These are phyloP conservation scores for Drosophila neotestacea DNA, from an alignment of 2,888 invertebrate species.

Conservation along the genomic window DNA sequence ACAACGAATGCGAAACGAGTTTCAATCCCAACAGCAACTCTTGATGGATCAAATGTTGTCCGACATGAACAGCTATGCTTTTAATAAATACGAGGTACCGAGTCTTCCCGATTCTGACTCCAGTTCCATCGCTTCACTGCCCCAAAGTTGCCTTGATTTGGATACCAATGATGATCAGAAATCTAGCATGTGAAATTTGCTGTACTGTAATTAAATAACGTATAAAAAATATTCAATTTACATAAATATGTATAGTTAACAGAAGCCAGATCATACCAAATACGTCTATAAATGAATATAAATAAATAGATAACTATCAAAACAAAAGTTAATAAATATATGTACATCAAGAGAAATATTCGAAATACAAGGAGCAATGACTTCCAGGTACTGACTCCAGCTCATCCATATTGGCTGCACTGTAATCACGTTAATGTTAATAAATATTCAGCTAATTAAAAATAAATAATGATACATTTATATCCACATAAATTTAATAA, in stretches of 20 bases:
- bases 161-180: conserved; percentile 6
- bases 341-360: too few species aligned
- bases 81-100: conserved; percentile 1
- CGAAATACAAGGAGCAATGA: too few species aligned
- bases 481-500: background rate
- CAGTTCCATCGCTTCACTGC: conserved; percentile 35
- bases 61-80: conserved; percentile 21
- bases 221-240: background rate
- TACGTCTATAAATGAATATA: background rate
- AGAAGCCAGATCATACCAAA: too few species aligned
- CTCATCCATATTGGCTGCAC: too few species aligned
- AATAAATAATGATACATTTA: too few species aligned
- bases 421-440: too few species aligned
- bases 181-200: background rate
- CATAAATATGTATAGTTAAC: too few species aligned
- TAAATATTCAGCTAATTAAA: too few species aligned
- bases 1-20: conserved; percentile 45
- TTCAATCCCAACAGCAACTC: conserved; percentile 48
- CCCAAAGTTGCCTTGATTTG: conserved; percentile 22
- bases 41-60: conserved; percentile 45
- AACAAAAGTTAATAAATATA: too few species aligned
- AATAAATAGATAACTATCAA: background rate
- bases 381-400: too few species aligned
- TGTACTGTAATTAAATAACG: background rate
- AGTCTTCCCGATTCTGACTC: conserved; percentile 22